Evolutionary conservation across 2,888 invertebrate species (phyloP), one percentile per base, ranked within the genome.

Genomic region (Troilus luridus): DNA sequence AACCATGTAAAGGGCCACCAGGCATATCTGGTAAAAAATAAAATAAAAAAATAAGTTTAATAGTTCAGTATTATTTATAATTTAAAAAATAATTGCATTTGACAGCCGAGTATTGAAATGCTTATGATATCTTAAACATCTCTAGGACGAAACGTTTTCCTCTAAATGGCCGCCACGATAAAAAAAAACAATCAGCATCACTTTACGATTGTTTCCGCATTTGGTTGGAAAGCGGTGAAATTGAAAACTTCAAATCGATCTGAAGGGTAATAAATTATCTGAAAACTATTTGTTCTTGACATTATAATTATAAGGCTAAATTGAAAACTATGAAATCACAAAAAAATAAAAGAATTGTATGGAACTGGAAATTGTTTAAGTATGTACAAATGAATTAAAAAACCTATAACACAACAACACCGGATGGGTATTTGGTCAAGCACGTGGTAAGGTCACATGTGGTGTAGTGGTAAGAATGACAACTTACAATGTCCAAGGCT

Each of bases 141-240:
- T 77, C 72, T 77, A 77, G 72, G 72, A 77, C 72, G 72, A 77
- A 77, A 77, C 72, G 72, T 77, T 77, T 77, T 77, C 27, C 2
- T 77, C 0, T 77, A 41, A 77, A 41, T 77, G 72, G 27, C 72
- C 17, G 24, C 19, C 41, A 19, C 41, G 41, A 41, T 10, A 41
- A 77, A 27, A 17, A 27, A 27, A 27, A 41, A 27, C 72, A 77
- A 77, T 77, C 17, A 17, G 17, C 27, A 0, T 41, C 41, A 77
- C 27, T 77, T 77, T 17, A 19, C 72, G 72, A 77, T 77, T 77
- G 27, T 77, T 27, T 77, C 72, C 72, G 72, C 27, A 41, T 67
- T 77, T 41, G 41, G 5, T 7, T 14, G 17, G 72, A 77, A 77
- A 77, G 72, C 72, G 72, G 27, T 41, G 72, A 77, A 27, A 77